Percentiles rank a stretch among this genome's conserved stretches.
Evolutionary conservation across 1,140 invertebrate species (phyloP).

Genomic region (Epicauta chinensis): DNA sequence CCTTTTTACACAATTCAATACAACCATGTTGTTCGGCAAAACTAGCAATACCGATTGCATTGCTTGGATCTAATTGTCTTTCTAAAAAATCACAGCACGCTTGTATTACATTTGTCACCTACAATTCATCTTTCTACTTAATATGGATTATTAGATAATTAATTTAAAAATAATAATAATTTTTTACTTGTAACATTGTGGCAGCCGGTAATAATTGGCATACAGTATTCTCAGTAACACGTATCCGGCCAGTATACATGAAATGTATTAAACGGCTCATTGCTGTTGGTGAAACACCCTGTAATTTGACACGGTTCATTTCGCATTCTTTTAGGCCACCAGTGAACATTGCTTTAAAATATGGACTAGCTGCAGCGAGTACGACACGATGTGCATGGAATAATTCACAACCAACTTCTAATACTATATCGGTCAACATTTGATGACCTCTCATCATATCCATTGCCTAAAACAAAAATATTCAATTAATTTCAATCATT

Average conservation of each 20-base stretch:
- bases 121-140: too few species aligned
- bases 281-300: slow-evolving; percentile 80
- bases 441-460: slow-evolving; percentile 81
- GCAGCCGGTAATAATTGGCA: slow-evolving; percentile 85
- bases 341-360: slow-evolving; percentile 94
- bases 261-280: slow-evolving; percentile 80
- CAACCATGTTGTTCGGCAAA: slow-evolving; percentile 90
- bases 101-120: slow-evolving; percentile 83
- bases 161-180: not conserved
- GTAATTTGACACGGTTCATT: slow-evolving; percentile 76
- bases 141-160: too few species aligned
- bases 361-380: slow-evolving; percentile 87
- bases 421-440: slow-evolving; percentile 83
- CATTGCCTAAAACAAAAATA: slow-evolving; percentile 59
- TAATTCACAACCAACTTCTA: slow-evolving; percentile 76
- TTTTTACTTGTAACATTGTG: slow-evolving; percentile 82
- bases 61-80: slow-evolving; percentile 84
- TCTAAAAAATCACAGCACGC: slow-evolving; percentile 87
- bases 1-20: slow-evolving; percentile 72
- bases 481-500: slow-evolving; percentile 1
- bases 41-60: slow-evolving; percentile 87
- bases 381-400: slow-evolving; percentile 90
- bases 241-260: slow-evolving; percentile 85
- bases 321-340: slow-evolving; percentile 80
- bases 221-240: slow-evolving; percentile 84